Evolutionary conservation across 1,140 invertebrate genomes (phyloP).

Genomic region (Zaprionus capensis): DNA sequence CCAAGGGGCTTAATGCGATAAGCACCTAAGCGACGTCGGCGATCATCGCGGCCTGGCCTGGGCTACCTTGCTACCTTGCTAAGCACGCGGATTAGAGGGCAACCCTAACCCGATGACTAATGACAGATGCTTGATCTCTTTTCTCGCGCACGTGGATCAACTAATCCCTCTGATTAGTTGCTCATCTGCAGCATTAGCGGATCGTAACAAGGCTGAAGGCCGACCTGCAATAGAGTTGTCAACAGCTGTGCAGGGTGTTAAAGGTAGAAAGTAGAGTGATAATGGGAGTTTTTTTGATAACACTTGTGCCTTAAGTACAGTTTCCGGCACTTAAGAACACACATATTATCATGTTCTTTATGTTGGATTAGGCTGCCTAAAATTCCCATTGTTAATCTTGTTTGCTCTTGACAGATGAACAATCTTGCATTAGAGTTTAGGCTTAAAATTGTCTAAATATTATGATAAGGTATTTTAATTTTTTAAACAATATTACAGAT

Average conservation of each 20-base stretch:
- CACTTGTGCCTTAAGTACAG: background rate
- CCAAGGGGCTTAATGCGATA: slow-evolving; percentile 39
- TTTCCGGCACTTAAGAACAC: background rate
- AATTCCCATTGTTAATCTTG: no score
- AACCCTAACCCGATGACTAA: slow-evolving; percentile 4
- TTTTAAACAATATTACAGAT: no score
- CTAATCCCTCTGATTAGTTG: background rate
- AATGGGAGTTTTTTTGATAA: background rate
- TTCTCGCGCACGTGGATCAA: slow-evolving; percentile 19
- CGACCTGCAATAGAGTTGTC: background rate
- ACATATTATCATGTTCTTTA: background rate
- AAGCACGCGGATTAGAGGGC: slow-evolving; percentile 23
- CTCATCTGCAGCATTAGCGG: background rate
- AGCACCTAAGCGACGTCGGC: slow-evolving; percentile 34
- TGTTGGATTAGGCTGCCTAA: background rate
- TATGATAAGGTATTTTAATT: background rate
- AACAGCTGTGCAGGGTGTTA: background rate
- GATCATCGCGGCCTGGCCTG: slow-evolving; percentile 34
- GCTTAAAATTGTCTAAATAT: background rate
- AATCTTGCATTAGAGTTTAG: background rate
- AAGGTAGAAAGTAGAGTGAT: background rate
- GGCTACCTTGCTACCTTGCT: slow-evolving; percentile 18
- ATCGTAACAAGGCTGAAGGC: background rate
- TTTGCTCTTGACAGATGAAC: no score
- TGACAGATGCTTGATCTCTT: slow-evolving; percentile 17